Conservation (phyloP, 1,140 invertebrate genomes). For the Drosophila sp. region DNA sequence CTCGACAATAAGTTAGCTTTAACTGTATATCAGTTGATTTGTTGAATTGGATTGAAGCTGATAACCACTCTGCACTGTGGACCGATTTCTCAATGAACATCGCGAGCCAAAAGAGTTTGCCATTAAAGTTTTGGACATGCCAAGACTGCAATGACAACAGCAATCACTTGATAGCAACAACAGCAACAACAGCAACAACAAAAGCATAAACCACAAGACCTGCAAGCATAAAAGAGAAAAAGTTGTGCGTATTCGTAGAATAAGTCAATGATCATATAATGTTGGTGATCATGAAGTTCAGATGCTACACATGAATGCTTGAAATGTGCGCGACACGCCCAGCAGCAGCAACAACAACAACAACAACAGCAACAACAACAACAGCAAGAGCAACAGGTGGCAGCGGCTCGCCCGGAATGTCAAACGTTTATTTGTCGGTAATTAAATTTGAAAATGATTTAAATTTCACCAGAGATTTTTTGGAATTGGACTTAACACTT, state of each 20-base stretch:
- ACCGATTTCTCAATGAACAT: slow-evolving; percentile 48
- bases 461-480: slow-evolving; percentile 75
- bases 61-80: slow-evolving; percentile 41
- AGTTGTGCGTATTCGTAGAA: slow-evolving; percentile 38
- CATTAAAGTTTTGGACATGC: slow-evolving; percentile 48
- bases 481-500: slow-evolving; percentile 75
- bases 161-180: slow-evolving; percentile 13
- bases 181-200: slow-evolving; percentile 9
- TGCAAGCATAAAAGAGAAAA: slow-evolving; percentile 26
- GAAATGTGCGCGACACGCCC: slow-evolving; percentile 40
- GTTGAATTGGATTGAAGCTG: slow-evolving; percentile 4
- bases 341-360: slow-evolving; percentile 7
- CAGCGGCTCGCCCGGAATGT: slow-evolving; percentile 63
- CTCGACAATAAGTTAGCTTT: not conserved
- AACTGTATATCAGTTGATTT: not conserved
- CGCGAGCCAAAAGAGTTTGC: slow-evolving; percentile 19
- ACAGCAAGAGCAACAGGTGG: slow-evolving; percentile 44
- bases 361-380: slow-evolving; percentile 18
- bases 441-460: slow-evolving; percentile 82
- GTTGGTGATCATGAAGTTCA: slow-evolving; percentile 21
- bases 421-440: slow-evolving; percentile 79
- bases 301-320: slow-evolving; percentile 42
- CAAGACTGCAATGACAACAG: slow-evolving; percentile 39
- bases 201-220: not conserved
- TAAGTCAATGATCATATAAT: slow-evolving; percentile 33